A percentile compares a stretch with the other conserved stretches of the same genome.
Evolutionary conservation across 92 coral and sea anemone genomes (phyloP).

Genomic region (Epizoanthus rinbou): DNA sequence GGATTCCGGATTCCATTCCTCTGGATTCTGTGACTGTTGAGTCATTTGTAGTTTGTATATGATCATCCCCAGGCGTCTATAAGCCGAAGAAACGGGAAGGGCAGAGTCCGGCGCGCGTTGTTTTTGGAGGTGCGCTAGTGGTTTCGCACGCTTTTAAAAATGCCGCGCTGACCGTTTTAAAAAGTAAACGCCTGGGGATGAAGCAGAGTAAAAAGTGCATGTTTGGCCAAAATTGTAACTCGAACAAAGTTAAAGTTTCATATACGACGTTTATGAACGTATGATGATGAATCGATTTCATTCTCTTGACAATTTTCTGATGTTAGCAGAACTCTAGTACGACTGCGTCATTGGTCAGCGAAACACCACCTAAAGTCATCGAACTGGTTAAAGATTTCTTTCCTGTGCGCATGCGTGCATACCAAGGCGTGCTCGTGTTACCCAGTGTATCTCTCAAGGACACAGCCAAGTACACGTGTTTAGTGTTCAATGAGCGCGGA

Average conservation of each 20-base stretch:
- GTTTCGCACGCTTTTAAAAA: too few species aligned
- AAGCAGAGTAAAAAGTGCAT: too few species aligned
- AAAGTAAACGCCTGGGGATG: too few species aligned
- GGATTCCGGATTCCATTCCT: too few species aligned
- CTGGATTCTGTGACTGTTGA: too few species aligned
- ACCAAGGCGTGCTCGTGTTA: constrained; percentile 6
- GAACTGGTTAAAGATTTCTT: background rate
- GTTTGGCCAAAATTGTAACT: too few species aligned
- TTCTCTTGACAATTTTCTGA: background rate
- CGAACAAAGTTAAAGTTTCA: background rate
- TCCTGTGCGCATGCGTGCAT: constrained; percentile 39
- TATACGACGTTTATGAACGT: background rate
- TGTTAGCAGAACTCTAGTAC: constrained; percentile 13
- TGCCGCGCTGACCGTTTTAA: too few species aligned
- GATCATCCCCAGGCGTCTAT: too few species aligned
- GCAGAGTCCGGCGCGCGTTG: too few species aligned
- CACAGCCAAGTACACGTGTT: constrained; percentile 25
- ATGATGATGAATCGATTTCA: background rate
- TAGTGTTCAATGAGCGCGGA: constrained; percentile 35
- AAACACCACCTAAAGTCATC: constrained; percentile 1
- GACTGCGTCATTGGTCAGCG: background rate
- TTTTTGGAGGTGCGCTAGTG: too few species aligned
- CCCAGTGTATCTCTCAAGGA: background rate
- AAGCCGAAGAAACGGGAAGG: too few species aligned
- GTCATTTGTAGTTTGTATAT: too few species aligned